Evolutionary conservation across 2,113 vertebrate species (phyloP).

Genomic region (Pyxicephalus adspersus): DNA sequence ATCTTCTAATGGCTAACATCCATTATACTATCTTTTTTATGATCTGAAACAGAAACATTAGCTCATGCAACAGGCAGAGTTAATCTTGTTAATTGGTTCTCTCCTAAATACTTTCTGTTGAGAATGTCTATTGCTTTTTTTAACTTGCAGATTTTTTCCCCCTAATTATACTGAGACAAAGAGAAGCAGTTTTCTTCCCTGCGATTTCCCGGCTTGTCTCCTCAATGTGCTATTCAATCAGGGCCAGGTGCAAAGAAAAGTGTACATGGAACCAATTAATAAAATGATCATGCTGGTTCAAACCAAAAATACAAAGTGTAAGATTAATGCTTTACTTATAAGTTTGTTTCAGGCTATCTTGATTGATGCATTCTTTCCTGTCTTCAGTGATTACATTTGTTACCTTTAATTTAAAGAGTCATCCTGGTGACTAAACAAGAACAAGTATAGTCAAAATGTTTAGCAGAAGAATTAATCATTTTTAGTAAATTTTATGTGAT

Average conservation of each 20-base stretch:
- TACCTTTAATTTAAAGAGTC: conserved; percentile 30
- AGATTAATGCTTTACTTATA: conserved; percentile 23
- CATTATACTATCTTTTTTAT: conserved; percentile 26
- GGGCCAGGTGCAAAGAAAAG: conserved; percentile 40
- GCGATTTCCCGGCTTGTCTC: conserved; percentile 19
- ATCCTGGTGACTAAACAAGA: conserved; percentile 7
- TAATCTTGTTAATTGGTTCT: conserved; percentile 50
- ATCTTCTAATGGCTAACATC: conserved; percentile 35
- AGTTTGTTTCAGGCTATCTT: conserved; percentile 24
- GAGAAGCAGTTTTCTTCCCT: conserved; percentile 15
- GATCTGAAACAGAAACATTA: conserved; percentile 47
- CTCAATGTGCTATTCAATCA: conserved; percentile 40
- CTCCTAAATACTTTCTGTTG: conserved; percentile 28
- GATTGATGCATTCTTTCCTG: conserved; percentile 31
- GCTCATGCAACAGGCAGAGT: conserved; percentile 28
- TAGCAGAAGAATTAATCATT: no score
- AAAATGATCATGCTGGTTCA: conserved; percentile 34
- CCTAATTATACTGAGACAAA: conserved; percentile 41
- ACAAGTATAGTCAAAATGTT: background rate
- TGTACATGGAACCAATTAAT: conserved; percentile 48
- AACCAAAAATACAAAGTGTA: conserved; percentile 35
- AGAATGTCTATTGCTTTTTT: conserved; percentile 35
- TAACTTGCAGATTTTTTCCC: conserved; percentile 29
- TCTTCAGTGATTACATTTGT: conserved; percentile 30
- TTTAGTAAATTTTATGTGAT: no score